Evolutionary conservation across 2,888 invertebrate species (phyloP).

Genomic region (Anaspis maculata): DNA sequence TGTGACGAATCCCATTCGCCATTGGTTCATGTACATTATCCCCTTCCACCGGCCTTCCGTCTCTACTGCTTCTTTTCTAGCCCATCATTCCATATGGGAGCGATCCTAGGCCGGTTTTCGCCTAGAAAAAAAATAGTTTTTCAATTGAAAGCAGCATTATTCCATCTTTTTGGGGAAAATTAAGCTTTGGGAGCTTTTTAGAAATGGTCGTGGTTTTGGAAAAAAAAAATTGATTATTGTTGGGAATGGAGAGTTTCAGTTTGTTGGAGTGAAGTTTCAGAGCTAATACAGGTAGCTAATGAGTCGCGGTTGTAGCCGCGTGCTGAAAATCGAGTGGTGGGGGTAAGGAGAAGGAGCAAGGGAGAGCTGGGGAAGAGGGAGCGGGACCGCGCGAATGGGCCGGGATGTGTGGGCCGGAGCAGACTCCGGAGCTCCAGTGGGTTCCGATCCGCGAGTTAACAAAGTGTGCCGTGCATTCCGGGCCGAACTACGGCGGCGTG

Average conservation of each 20-base stretch:
- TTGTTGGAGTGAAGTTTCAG: conserved; percentile 19
- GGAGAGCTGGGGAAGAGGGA: conserved; percentile 24
- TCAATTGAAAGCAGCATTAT: no score
- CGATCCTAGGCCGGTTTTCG: no score
- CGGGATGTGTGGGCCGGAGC: conserved; percentile 49
- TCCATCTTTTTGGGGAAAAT: no score
- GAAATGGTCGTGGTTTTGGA: conserved; percentile 1
- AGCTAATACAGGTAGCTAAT: conserved; percentile 42
- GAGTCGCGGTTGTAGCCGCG: conserved; percentile 37
- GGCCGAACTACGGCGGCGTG: conserved; percentile 39
- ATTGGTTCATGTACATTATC: conserved; percentile 50
- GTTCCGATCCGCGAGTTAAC: conserved; percentile 50
- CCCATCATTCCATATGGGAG: background rate
- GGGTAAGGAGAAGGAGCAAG: conserved; percentile 31
- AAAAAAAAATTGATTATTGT: background rate
- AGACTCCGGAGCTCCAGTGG: conserved; percentile 52
- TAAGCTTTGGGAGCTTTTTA: background rate
- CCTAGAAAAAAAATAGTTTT: no score
- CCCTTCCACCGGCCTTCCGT: conserved; percentile 35
- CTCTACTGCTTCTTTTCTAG: conserved; percentile 8
- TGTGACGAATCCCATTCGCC: conserved; percentile 53
- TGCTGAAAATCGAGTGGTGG: conserved; percentile 38
- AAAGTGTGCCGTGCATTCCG: conserved; percentile 56
- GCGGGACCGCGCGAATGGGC: conserved; percentile 41
- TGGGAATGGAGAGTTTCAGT: background rate